A percentile compares a stretch with the other conserved stretches of the same genome.
These are phyloP conservation scores for Panopea generosa DNA, from an alignment of 2,888 invertebrate species.

Conservation along the genomic window DNA sequence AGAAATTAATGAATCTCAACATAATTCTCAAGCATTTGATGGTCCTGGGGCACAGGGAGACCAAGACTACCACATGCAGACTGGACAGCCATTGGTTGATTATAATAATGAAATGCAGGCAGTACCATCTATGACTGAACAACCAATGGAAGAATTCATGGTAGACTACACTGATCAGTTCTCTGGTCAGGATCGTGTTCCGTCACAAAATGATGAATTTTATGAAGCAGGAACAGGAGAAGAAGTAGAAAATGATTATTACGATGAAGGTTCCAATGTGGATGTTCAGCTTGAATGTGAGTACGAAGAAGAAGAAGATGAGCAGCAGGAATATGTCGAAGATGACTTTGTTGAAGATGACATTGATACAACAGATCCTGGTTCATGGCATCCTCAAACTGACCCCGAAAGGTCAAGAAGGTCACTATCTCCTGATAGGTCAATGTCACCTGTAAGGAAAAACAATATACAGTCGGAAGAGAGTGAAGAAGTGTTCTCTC, in stretches of 20 bases:
- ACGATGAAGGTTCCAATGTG: conserved; percentile 37
- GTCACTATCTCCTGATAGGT: conserved; percentile 57
- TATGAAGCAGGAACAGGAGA: background rate
- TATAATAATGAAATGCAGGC: conserved; percentile 10
- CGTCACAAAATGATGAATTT: background rate
- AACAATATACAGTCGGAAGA: conserved; percentile 14
- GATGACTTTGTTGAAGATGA: conserved; percentile 19
- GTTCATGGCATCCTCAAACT: conserved; percentile 51
- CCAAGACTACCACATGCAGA: conserved; percentile 32
- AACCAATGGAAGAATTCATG: conserved; percentile 13
- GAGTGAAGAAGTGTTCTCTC: conserved; percentile 8
- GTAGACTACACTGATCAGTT: conserved; percentile 15
- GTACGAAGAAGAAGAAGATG: too few relatives aligned
- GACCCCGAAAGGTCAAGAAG: conserved; percentile 49
- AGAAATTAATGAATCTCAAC: conserved; percentile 20
- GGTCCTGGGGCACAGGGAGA: conserved; percentile 16
- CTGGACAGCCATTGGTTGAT: conserved; percentile 46
- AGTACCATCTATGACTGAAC: conserved; percentile 2
- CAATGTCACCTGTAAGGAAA: conserved; percentile 45
- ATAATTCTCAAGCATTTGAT: background rate
- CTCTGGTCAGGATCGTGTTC: conserved; percentile 14
- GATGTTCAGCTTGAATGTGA: too few relatives aligned
- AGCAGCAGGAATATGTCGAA: background rate
- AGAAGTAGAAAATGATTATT: conserved; percentile 13
- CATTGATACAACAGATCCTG: conserved; percentile 44